Percentiles rank a stretch among this genome's conserved stretches.
These are phyloP conservation scores for Hirtodrosophila histrioides DNA, from an alignment of 2,888 invertebrate species.

Conservation along the genomic window DNA sequence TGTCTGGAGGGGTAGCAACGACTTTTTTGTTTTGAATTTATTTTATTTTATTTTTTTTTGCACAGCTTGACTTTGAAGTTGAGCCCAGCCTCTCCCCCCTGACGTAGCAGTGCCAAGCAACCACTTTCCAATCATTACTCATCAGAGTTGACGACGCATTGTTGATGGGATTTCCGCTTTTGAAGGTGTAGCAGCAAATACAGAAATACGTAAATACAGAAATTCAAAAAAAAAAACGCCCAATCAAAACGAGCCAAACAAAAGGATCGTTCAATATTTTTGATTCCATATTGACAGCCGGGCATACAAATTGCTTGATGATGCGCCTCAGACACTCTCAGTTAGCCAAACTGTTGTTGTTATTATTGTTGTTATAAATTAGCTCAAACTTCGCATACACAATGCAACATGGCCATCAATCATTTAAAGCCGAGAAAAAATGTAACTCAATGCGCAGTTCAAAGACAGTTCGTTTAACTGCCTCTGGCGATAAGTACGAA, in stretches of 20 bases:
- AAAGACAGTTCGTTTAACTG: slow-evolving; percentile 71
- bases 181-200: slow-evolving; percentile 56
- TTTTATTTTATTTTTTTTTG: slow-evolving; percentile 49
- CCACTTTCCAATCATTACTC: slow-evolving; percentile 77
- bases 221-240: slow-evolving; percentile 54
- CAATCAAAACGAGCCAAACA: slow-evolving; percentile 76
- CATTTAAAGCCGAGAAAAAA: slow-evolving; percentile 38
- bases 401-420: slow-evolving; percentile 75
- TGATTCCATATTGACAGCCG: slow-evolving; percentile 79
- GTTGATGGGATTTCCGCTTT: slow-evolving; percentile 73
- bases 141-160: slow-evolving; percentile 67
- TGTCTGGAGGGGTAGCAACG: slow-evolving; percentile 60
- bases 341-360: slow-evolving; percentile 45
- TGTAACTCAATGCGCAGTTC: slow-evolving; percentile 47
- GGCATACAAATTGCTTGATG: slow-evolving; percentile 74
- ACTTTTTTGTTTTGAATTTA: slow-evolving; percentile 21
- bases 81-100: slow-evolving; percentile 5
- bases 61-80: slow-evolving; percentile 72
- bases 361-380: slow-evolving; percentile 72
- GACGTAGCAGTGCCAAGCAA: slow-evolving; percentile 12
- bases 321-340: slow-evolving; percentile 43
- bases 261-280: slow-evolving; percentile 74
- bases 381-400: slow-evolving; percentile 69
- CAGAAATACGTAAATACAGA: slow-evolving; percentile 3
- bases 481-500: slow-evolving; percentile 25